These are phyloP conservation scores for Cebidichthys violaceus DNA, from an alignment of 2,113 vertebrate genomes.

Conservation along the genomic window DNA sequence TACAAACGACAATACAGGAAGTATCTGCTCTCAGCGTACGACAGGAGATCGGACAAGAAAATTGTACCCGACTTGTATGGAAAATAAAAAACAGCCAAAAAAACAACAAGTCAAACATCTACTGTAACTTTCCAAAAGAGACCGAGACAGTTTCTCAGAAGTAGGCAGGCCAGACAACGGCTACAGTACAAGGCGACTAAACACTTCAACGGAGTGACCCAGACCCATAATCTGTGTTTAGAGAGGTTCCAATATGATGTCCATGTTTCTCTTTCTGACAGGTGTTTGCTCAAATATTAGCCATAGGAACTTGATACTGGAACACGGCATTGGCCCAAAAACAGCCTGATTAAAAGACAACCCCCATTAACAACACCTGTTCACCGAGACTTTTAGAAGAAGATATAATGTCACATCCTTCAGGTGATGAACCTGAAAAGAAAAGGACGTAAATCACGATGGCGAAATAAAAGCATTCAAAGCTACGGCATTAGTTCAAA, in stretches of 20 bases:
- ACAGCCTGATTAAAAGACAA: not conserved
- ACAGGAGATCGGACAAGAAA: conserved; percentile 15
- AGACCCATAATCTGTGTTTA: not conserved
- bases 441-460: not conserved
- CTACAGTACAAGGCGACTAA: not conserved
- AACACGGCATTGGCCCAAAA: not conserved
- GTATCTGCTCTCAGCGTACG: conserved; percentile 1
- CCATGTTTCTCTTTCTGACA: conserved; percentile 14
- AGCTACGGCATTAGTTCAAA: not conserved
- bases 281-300: not conserved
- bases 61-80: not conserved
- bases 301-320: not conserved
- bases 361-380: conserved; percentile 8
- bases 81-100: not conserved
- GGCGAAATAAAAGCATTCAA: not conserved
- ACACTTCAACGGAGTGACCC: not conserved
- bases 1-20: conserved; percentile 16
- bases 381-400: not conserved
- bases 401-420: not conserved
- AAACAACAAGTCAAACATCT: conserved; percentile 24
- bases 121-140: conserved; percentile 22
- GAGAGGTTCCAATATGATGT: not conserved
- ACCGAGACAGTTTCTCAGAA: conserved; percentile 12
- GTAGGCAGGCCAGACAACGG: not conserved
- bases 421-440: not conserved